Conservation (phyloP, 2,113 vertebrate genomes). For the Apaloderma vittatum region DNA sequence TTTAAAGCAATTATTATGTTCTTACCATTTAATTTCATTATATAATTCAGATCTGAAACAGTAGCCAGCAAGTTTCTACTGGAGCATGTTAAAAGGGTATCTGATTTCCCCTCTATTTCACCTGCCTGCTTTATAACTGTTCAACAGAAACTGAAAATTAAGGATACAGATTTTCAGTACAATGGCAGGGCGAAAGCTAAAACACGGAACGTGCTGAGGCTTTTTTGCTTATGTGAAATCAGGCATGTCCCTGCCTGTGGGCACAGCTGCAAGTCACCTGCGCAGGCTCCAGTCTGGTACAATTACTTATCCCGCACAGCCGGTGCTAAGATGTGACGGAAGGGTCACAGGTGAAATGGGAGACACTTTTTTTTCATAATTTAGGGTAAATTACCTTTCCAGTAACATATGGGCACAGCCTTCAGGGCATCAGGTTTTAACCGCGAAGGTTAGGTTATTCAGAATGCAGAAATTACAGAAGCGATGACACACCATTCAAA, state of each 20-base stretch:
- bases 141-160: not conserved
- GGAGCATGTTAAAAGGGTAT: not conserved
- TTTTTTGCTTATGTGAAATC: not conserved
- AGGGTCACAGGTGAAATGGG: not conserved
- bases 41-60: not conserved
- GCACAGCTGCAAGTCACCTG: fast-evolving
- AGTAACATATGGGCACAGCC: not conserved
- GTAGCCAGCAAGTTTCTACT: not conserved
- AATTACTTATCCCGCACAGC: not conserved
- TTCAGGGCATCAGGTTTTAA: not conserved
- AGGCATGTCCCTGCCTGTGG: fast-evolving
- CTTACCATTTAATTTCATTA: not conserved
- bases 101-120: not conserved
- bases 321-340: fast-evolving
- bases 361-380: not conserved
- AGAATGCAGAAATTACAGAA: not conserved
- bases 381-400: not conserved
- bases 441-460: not conserved
- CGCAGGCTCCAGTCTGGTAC: not conserved
- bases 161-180: not conserved
- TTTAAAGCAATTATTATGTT: not conserved
- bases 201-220: not conserved
- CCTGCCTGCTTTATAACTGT: not conserved
- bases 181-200: not conserved
- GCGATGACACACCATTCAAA: not conserved